A percentile compares a stretch with the other conserved stretches of the same genome.
Evolutionary conservation across 64 coral and sea anemone species (phyloP).

Genomic region (Porites lutea): DNA sequence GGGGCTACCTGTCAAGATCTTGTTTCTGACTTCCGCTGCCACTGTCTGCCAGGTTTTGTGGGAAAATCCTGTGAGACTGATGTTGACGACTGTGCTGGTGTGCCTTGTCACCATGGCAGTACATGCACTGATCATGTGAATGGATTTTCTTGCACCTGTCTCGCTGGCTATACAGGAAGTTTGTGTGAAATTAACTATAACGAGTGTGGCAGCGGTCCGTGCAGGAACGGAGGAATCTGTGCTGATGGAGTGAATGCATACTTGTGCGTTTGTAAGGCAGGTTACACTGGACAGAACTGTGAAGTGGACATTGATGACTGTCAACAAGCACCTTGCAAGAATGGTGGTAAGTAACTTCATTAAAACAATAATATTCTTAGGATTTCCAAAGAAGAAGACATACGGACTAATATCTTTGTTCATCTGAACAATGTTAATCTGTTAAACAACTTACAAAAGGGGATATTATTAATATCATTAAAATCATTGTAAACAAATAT

Average conservation of each 20-base stretch:
- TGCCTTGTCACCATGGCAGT: constrained; percentile 80
- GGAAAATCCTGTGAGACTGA: constrained; percentile 71
- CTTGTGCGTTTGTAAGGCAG: constrained; percentile 83
- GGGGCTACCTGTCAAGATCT: constrained; percentile 77
- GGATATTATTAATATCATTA: too few species aligned
- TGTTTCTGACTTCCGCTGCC: constrained; percentile 74
- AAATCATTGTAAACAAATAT: too few species aligned
- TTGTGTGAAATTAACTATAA: constrained; percentile 84
- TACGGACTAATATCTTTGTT: background rate
- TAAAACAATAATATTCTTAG: background rate
- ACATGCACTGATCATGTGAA: constrained; percentile 78
- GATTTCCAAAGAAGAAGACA: background rate
- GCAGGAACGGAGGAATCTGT: constrained; percentile 88
- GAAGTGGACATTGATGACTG: constrained; percentile 84
- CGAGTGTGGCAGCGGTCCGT: constrained; percentile 80
- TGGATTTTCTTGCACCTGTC: constrained; percentile 72
- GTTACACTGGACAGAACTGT: constrained; percentile 78
- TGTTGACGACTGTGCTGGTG: constrained; percentile 78
- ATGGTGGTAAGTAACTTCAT: constrained; percentile 67
- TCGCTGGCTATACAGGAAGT: constrained; percentile 69
- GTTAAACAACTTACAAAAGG: too few species aligned
- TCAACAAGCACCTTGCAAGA: constrained; percentile 61
- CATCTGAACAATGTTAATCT: too few species aligned
- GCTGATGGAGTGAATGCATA: constrained; percentile 84
- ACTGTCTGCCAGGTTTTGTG: constrained; percentile 71